Evolutionary conservation across 2,113 vertebrate species (phyloP).

Genomic region (Solenodon paradoxus): DNA sequence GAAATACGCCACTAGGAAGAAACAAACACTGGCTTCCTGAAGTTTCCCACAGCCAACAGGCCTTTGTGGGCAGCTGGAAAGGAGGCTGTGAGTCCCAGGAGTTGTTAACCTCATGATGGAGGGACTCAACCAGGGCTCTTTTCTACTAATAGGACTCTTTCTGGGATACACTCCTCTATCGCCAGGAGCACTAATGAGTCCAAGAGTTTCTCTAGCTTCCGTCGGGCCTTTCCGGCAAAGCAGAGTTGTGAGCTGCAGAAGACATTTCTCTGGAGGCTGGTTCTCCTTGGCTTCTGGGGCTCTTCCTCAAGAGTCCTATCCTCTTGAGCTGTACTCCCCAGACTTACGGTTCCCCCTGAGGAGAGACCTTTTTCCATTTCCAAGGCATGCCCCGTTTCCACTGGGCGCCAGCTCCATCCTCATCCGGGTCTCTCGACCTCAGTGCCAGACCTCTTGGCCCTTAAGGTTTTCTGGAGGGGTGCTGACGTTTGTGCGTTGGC

Average conservation of each 20-base stretch:
- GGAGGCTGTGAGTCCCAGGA: background rate
- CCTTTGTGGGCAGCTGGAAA: background rate
- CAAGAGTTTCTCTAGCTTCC: background rate
- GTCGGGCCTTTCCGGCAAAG: background rate
- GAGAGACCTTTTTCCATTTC: background rate
- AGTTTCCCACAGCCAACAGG: slow-evolving; percentile 7
- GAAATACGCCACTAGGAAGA: background rate
- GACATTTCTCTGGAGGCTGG: background rate
- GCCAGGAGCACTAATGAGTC: background rate
- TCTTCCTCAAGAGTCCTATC: background rate
- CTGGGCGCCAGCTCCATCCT: background rate
- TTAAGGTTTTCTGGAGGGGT: background rate
- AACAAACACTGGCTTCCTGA: background rate
- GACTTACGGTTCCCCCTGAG: background rate
- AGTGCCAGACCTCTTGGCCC: background rate
- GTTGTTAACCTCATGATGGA: background rate
- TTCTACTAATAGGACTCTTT: background rate
- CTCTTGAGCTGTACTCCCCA: background rate
- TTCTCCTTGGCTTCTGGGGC: background rate
- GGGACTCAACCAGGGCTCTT: background rate
- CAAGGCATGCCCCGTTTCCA: background rate
- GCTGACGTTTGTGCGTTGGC: too few species aligned
- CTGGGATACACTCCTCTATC: background rate
- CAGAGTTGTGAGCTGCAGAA: background rate
- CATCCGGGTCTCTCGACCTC: background rate